phyloP scores from a whole-genome alignment of 1,140 invertebrate species.

The Cydia amplana region DNA sequence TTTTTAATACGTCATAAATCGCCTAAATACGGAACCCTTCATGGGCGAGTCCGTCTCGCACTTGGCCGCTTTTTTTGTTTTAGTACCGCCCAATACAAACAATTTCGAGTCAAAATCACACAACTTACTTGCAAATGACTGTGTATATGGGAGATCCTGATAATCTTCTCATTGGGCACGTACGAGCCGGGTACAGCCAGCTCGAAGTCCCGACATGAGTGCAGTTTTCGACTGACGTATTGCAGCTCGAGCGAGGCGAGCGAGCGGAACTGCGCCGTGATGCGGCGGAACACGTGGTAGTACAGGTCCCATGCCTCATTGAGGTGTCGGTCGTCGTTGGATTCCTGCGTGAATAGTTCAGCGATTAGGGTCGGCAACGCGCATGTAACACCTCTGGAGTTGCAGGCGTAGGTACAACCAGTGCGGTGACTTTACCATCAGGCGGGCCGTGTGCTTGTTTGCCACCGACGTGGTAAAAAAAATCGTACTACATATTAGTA shows the following conservation, averaged over 20 bases:
- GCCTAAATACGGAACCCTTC: too few species aligned
- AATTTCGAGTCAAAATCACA: neutral
- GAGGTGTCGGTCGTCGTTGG: conserved; percentile 92
- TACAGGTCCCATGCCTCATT: conserved; percentile 99
- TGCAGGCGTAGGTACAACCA: too few species aligned
- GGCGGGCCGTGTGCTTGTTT: too few species aligned
- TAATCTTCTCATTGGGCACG: conserved; percentile 91
- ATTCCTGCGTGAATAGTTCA: conserved; percentile 71
- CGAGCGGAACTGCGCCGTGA: conserved; percentile 95
- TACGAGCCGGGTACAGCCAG: conserved; percentile 98
- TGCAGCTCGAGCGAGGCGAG: conserved; percentile 94
- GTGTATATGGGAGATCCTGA: conserved; percentile 94
- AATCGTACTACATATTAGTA: too few species aligned
- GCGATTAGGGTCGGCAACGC: too few species aligned
- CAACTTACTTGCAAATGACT: conserved; percentile 87
- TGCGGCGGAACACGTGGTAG: conserved; percentile 98
- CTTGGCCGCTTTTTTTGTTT: too few species aligned
- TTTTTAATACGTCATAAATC: too few species aligned
- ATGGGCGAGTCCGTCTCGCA: too few species aligned
- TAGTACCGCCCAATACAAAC: too few species aligned
- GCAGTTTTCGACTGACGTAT: conserved; percentile 96
- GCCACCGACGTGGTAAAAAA: too few species aligned
- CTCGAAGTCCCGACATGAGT: conserved; percentile 94
- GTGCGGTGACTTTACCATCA: too few species aligned
- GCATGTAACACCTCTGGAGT: too few species aligned